Evolutionary conservation across 2,113 vertebrate genomes (phyloP), one percentile per base, ranked within the genome.

Genomic region (Hippopotamus amphibius): DNA sequence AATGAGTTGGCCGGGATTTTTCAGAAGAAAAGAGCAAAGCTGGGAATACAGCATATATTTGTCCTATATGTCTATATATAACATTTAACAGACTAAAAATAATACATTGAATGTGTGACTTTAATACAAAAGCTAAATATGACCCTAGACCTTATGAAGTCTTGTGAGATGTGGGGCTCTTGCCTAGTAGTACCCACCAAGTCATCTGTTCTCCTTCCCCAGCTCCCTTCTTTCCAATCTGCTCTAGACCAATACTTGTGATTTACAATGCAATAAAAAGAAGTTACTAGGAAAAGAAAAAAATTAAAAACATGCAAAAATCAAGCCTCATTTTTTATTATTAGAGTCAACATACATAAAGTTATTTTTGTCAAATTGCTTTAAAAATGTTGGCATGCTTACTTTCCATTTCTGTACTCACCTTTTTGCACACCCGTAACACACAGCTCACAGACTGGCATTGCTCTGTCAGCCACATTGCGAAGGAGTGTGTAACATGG

Each of bases 341-440:
- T 85, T 90, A 93, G 41, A 83, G 86, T 77, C 69, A 95, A 83
- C 48, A 83, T 88, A 71, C 46, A 93, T 77, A 90, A 79, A 95
- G 69, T 87, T 76, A 72, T 88, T 93, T 86, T 95, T 93, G 53
- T 93, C 61, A 90, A 61, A 85, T 63, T 90, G 33, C 53, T 95
- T 92, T 65, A 65, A 85, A 92, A 82, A 41, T 65, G 88, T 77
- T 41, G 61, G 82, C 41, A 72, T 63, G n/a, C 48, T 87, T 76
- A 41, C 79, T 86, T 88, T 66, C 63, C 86, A 61, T 72, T 97
- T 95, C 43, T 69, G 55, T 30, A 82, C 24, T 71, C 86, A 77
- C 33, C 46, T 86, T 93, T 86, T 76, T 76, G 59, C 74, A 93
- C 63, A 80, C 68, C 74, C 63, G 4, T 71, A 77, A 90, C 46